Evolutionary conservation across 1,140 invertebrate genomes (phyloP), one percentile per base, ranked within the genome.

Genomic region (Lysiphlebus fabarum): DNA sequence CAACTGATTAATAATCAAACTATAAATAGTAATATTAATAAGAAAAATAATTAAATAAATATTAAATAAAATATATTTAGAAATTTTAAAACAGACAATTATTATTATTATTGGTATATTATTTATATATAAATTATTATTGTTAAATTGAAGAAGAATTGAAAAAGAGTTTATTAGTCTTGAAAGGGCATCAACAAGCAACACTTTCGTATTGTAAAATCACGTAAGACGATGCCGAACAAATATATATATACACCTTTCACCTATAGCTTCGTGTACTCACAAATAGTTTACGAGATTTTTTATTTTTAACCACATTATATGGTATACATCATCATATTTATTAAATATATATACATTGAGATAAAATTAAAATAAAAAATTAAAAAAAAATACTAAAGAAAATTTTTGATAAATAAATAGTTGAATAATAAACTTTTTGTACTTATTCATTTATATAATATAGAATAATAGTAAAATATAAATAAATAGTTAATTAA

Each of bases 241-340:
- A n/a, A 14, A 49, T 67, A 73, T 69, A 69, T 72, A 72, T 73
- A 69, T 70, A 70, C 71, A 73, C 69, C 49, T 59, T 59, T 59
- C 57, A 50, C 49, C 26, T 14, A 12, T 11, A 9, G 12, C 37
- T 26, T 33, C 6, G 4, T 11, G 9, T 40, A 12, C 33, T 6
- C 17, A 44, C 6, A 37, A 26, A 26, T 26, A 26, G 17, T 26
- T 26, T 26, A 26, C 17, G 17, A 26, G 17, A 26, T 26, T 1
- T 26, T 26, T 26, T 26, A 26, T 26, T 26, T 26, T 26, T 2
- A 26, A 26, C 17, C 17, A 26, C 11, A 6, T 49, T 49, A 26
- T 49, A n/a, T n/a, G n/a, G n/a, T n/a, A 26, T 45, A 11, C 40
- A 41, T 9, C 40, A 9, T 11, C 40, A 41, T 41, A 41, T 41